Percentiles rank a stretch among this genome's conserved stretches.
Conservation (phyloP, 2,888 invertebrate species). For the Chymomyza procnemis region DNA sequence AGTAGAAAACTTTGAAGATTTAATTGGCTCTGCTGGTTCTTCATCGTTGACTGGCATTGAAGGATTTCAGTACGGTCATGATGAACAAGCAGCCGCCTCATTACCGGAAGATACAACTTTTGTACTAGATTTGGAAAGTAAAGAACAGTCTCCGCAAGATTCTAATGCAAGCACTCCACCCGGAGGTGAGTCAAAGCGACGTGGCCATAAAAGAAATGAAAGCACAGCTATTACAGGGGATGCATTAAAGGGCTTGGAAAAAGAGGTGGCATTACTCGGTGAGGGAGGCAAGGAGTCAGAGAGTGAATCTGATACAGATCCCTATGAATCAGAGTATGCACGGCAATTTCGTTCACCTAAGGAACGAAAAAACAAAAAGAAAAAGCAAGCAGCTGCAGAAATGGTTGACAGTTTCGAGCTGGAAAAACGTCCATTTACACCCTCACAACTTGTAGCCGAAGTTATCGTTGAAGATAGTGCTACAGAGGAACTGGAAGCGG, state of each 20-base stretch:
- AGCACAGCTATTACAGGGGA: conserved; percentile 78
- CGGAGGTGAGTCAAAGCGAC: conserved; percentile 70
- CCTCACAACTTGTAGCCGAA: conserved; percentile 76
- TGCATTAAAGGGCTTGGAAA: conserved; percentile 65
- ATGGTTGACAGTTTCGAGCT: conserved; percentile 75
- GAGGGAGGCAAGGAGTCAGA: conserved; percentile 78
- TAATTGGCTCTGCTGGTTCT: conserved; percentile 76
- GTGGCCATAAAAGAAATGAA: conserved; percentile 81
- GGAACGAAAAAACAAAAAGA: conserved; percentile 74
- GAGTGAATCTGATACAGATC: conserved; percentile 79
- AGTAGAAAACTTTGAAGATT: conserved; percentile 76
- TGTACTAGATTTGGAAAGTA: conserved; percentile 65
- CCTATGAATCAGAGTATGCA: conserved; percentile 79
- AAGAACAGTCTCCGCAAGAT: conserved; percentile 66
- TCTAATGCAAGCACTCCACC: conserved; percentile 58
- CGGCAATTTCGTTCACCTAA: conserved; percentile 78
- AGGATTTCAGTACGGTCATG: conserved; percentile 64
- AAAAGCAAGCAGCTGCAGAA: conserved; percentile 75
- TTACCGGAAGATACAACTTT: conserved; percentile 71
- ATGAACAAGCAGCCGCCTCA: conserved; percentile 58
- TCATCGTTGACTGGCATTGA: conserved; percentile 77
- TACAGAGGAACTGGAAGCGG: conserved; percentile 77
- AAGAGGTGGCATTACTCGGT: conserved; percentile 56
- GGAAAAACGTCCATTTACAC: conserved; percentile 76
- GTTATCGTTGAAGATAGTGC: conserved; percentile 76